Evolutionary conservation across 2,888 invertebrate genomes (phyloP).

Genomic region (Podabrus alpinus): DNA sequence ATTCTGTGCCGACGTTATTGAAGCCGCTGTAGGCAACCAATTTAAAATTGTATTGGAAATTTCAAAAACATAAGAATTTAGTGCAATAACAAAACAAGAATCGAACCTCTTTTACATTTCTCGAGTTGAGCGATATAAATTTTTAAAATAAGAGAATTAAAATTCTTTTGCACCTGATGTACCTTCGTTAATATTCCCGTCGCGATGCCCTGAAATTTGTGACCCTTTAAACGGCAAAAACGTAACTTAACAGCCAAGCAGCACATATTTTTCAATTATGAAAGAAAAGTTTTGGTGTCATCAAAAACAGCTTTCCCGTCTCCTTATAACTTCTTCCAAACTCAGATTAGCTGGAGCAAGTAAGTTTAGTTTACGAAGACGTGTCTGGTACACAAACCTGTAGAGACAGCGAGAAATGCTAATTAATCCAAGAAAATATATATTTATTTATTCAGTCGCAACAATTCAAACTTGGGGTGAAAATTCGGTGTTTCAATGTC

Average conservation of each 20-base stretch:
- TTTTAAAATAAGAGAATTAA: not conserved
- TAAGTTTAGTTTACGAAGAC: not conserved
- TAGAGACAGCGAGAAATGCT: conserved; percentile 3
- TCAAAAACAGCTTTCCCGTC: not conserved
- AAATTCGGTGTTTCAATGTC: conserved; percentile 9
- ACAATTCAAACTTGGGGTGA: conserved; percentile 16
- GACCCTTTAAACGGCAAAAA: not conserved
- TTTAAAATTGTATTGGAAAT: not conserved
- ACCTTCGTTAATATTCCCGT: not conserved
- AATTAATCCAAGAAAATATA: conserved; percentile 3
- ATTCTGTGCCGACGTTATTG: not conserved
- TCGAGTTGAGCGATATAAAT: not conserved
- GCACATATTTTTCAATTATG: not conserved
- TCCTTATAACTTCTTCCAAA: not conserved
- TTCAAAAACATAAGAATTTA: not conserved
- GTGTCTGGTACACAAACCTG: conserved; percentile 4
- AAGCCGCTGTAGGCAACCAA: not conserved
- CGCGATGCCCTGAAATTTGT: not conserved
- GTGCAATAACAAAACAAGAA: not conserved
- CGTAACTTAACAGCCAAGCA: not conserved
- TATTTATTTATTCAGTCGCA: not conserved
- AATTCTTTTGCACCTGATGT: not conserved
- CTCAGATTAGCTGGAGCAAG: not conserved
- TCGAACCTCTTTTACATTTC: not conserved
- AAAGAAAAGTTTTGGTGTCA: not conserved